phyloP scores from a whole-genome alignment of 2,888 invertebrate species.

The Geophilus truncorum region DNA sequence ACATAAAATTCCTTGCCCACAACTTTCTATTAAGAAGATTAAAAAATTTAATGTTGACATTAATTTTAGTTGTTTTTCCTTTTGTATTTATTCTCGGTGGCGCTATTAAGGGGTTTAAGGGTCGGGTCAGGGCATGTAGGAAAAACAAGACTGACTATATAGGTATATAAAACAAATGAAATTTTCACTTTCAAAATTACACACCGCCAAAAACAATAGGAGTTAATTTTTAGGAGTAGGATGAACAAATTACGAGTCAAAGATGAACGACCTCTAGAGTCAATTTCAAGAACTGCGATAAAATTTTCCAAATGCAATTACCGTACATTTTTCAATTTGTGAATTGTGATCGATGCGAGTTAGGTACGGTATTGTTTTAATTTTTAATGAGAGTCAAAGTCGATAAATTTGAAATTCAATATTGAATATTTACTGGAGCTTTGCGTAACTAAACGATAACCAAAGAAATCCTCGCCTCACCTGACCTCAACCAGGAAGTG shows the following conservation, averaged over 20 bases:
- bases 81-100: no score
- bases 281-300: no score
- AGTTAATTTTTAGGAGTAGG: neutral
- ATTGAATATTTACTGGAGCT: neutral
- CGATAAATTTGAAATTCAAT: neutral
- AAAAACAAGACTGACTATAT: neutral
- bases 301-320: no score
- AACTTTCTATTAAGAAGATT: no score
- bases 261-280: neutral
- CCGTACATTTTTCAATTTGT: no score
- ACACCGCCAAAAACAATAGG: neutral
- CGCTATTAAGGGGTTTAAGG: no score
- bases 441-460: neutral
- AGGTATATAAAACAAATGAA: neutral
- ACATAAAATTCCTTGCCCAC: no score
- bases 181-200: conserved; percentile 1
- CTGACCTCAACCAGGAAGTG: conserved; percentile 21
- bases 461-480: neutral
- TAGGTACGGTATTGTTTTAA: no score
- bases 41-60: no score
- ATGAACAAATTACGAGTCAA: neutral
- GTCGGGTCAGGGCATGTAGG: neutral
- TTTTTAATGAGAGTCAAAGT: no score
- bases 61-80: no score
- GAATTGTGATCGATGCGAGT: no score